phyloP scores from a whole-genome alignment of 2,113 vertebrate species.

The Pimephales promelas region DNA sequence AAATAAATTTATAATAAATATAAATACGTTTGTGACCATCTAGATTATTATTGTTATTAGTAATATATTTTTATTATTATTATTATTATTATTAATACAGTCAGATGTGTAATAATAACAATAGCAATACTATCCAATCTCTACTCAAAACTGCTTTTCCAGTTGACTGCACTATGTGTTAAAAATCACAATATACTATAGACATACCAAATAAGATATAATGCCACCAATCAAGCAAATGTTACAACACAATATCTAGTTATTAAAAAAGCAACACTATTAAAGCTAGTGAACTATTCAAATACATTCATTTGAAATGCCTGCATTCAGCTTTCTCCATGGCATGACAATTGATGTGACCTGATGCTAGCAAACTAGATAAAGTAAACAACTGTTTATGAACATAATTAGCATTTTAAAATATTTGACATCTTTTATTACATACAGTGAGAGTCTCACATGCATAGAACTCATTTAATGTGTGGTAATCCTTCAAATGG shows the following conservation, averaged over 20 bases:
- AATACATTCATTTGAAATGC: slow-evolving; percentile 28
- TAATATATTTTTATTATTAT: no score
- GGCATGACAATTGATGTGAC: not conserved
- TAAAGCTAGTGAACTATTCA: slow-evolving; percentile 38
- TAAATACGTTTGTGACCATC: no score
- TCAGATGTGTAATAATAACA: not conserved
- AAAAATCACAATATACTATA: not conserved
- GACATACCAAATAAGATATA: not conserved
- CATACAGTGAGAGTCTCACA: not conserved
- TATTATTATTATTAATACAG: not conserved
- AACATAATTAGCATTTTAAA: not conserved
- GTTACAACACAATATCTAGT: not conserved
- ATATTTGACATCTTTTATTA: not conserved
- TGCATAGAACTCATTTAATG: not conserved
- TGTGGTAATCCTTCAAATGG: slow-evolving; percentile 2
- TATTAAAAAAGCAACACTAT: not conserved
- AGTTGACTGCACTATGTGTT: not conserved
- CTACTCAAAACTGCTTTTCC: not conserved
- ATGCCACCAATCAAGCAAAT: not conserved
- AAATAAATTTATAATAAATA: no score
- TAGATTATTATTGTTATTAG: no score
- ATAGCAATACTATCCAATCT: not conserved
- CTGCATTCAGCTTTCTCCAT: slow-evolving; percentile 10
- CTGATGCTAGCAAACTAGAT: slow-evolving; percentile 14
- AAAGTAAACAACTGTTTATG: not conserved